phyloP scores from a whole-genome alignment of 1,140 invertebrate genomes.

The Diplogasteroides magnus region DNA sequence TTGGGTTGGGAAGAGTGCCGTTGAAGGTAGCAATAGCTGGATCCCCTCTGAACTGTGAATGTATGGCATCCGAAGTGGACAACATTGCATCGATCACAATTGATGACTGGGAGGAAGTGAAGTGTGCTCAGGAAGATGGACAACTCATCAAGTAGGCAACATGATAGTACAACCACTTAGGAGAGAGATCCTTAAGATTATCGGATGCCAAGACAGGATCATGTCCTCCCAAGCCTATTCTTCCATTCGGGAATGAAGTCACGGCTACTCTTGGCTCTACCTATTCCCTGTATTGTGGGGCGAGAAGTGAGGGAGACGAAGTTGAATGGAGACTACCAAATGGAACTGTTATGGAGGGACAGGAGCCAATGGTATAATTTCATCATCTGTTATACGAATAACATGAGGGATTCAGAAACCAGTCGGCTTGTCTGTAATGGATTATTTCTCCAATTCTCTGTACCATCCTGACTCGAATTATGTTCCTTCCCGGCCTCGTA shows the following conservation, averaged over 20 bases:
- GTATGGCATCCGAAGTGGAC: constrained; percentile 1
- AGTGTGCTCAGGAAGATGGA: not conserved
- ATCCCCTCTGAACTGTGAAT: constrained; percentile 9
- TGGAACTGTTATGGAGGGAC: not conserved
- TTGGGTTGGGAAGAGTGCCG: not conserved
- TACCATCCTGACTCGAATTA: not conserved
- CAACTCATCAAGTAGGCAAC: constrained; percentile 1
- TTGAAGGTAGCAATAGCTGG: not conserved
- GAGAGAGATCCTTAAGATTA: not conserved
- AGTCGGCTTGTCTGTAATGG: not conserved
- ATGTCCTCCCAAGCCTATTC: not conserved
- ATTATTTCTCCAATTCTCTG: not conserved
- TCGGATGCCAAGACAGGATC: not conserved
- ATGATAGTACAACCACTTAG: not conserved
- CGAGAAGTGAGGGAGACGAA: constrained; percentile 6
- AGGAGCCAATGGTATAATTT: constrained; percentile 8
- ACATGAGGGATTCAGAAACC: not conserved
- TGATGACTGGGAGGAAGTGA: constrained; percentile 9
- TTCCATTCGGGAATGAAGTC: not conserved
- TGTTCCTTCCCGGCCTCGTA: constrained; percentile 7
- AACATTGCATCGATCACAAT: constrained; percentile 12
- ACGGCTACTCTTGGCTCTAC: not conserved
- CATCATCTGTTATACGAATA: not conserved
- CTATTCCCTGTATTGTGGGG: not conserved
- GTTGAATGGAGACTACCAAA: constrained; percentile 4